A percentile compares a stretch with the other conserved stretches of the same genome.
phyloP scores from a whole-genome alignment of 1,140 invertebrate genomes.

The Periplaneta americana region DNA sequence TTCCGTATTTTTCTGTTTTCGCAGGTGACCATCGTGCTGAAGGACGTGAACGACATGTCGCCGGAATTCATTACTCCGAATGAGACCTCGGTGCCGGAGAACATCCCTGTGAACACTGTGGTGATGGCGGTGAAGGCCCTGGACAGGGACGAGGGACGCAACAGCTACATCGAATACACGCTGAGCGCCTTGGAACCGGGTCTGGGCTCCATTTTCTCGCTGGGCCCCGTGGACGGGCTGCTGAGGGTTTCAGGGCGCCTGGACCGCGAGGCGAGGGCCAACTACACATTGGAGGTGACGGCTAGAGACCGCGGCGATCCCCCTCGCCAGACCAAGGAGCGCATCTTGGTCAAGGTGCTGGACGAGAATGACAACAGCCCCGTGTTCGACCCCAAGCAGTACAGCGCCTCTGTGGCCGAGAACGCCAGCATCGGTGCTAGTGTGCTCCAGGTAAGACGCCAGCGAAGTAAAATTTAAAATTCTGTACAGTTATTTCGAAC shows the following conservation, averaged over 20 bases:
- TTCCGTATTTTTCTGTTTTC: slow-evolving; percentile 24
- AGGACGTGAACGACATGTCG: slow-evolving; percentile 92
- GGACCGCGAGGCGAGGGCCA: slow-evolving; percentile 78
- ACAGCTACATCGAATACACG: slow-evolving; percentile 88
- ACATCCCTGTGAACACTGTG: slow-evolving; percentile 82
- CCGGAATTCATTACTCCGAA: slow-evolving; percentile 84
- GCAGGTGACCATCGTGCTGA: slow-evolving; percentile 79
- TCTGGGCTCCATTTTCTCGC: slow-evolving; percentile 59
- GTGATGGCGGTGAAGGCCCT: slow-evolving; percentile 86
- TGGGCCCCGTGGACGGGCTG: slow-evolving; percentile 84
- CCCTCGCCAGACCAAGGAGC: slow-evolving; percentile 60
- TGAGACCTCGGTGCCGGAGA: slow-evolving; percentile 73
- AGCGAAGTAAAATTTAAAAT: too few relatives aligned
- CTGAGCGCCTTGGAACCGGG: slow-evolving; percentile 45
- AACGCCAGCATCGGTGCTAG: slow-evolving; percentile 90
- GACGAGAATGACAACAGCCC: slow-evolving; percentile 95
- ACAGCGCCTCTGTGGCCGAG: slow-evolving; percentile 82
- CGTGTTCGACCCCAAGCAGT: slow-evolving; percentile 81
- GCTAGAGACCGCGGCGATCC: slow-evolving; percentile 87
- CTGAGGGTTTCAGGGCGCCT: slow-evolving; percentile 72
- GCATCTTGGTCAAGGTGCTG: slow-evolving; percentile 67
- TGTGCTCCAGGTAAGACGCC: slow-evolving; percentile 63
- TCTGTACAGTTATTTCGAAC: too few relatives aligned
- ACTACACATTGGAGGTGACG: slow-evolving; percentile 73
- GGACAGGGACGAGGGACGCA: slow-evolving; percentile 89